Base-by-base conservation (phyloP, 2,113 vertebrate species). In the Leucopsar rothschildi region DNA sequence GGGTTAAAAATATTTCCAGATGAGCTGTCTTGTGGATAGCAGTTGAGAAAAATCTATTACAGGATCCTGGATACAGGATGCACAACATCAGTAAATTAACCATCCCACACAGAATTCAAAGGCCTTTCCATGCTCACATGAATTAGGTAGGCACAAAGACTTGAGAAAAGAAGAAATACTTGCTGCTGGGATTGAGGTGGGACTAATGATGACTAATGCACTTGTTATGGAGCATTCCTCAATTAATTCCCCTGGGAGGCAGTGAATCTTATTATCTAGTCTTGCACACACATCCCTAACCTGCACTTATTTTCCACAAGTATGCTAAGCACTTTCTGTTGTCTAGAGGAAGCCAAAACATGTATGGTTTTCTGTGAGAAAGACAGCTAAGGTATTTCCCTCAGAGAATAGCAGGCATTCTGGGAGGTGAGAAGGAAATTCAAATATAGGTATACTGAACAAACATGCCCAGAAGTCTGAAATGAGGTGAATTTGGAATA, bases 231-330 rank as follows among this genome's bases (percentile, higher is more conserved):
- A 93, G 86, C 76, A 52, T 78, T 92, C 68, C 90, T 88, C 71
- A 92, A 52, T 86, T 88, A 70, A 93, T 92, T 94, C 64, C 40
- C 22, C 22, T 33, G 31, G 44, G 40, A 93, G 71, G 80, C 40
- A 78, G 60, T 86, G 81, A 68, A 88, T 94, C 88, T 78, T 55
- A 52, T 92, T 95, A 95, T 90, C 85, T 96, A 94, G 93, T 93
- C 82, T 95, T 56, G 89, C 64, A 83, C 68, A 86, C 50, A 81
- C 18, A 1, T 82, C 76, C 61, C 56, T 88, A 93, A 93, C 92
- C 68, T 89, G 50, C 73, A 72, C 25, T 70, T 59, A 60, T 37
- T 90, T 97, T 78, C 79, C 35, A 73, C 42, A 95, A 76, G 27
- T 45, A 63, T 86, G 75, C 28, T 52, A 27, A 40, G 73, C 53